phyloP scores from a whole-genome alignment of 2,888 invertebrate genomes.

The Drosophila affinis region DNA sequence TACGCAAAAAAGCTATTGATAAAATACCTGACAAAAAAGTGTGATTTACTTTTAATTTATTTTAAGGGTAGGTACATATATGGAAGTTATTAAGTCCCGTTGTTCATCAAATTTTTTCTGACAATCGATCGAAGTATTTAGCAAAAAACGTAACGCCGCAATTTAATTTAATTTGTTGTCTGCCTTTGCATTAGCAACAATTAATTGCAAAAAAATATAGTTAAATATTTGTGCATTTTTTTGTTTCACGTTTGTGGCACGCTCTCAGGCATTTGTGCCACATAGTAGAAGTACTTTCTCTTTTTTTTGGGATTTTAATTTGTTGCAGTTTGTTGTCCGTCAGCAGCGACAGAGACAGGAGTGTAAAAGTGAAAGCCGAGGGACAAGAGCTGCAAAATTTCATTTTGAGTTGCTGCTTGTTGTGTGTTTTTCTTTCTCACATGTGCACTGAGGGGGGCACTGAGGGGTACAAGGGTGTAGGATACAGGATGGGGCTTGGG shows the following conservation, averaged over 20 bases:
- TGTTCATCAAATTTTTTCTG: neutral
- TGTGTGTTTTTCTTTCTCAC: conserved; percentile 49
- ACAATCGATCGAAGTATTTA: neutral
- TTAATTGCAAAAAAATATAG: conserved; percentile 19
- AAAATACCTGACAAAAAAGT: neutral
- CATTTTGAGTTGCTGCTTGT: conserved; percentile 62
- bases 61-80: neutral
- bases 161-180: neutral
- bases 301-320: conserved; percentile 65
- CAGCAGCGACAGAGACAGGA: conserved; percentile 11
- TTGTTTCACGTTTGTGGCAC: conserved; percentile 1
- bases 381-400: conserved; percentile 53
- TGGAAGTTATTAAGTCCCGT: too few species aligned
- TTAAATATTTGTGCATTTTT: neutral
- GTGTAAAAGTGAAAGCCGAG: conserved; percentile 55
- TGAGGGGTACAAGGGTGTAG: neutral
- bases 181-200: neutral
- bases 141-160: neutral
- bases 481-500: conserved; percentile 1
- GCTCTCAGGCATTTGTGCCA: conserved; percentile 16
- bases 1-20: neutral
- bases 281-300: conserved; percentile 13
- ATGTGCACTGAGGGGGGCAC: conserved; percentile 19
- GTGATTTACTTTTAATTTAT: conserved; percentile 4
- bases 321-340: conserved; percentile 52